These are phyloP conservation scores for Conistra vaccinii DNA, from an alignment of 2,888 invertebrate genomes.

Conservation along the genomic window DNA sequence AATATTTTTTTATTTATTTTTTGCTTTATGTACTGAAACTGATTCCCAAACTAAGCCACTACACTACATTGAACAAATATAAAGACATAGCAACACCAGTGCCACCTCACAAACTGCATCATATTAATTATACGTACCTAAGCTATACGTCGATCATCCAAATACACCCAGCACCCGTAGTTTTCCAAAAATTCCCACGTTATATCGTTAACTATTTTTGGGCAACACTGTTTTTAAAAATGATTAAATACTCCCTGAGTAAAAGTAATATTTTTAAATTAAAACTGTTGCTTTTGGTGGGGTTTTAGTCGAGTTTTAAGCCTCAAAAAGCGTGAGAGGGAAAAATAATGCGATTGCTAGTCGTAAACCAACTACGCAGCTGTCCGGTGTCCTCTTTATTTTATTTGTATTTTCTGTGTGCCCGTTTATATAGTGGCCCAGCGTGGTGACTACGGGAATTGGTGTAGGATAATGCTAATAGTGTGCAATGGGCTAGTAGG, in stretches of 20 bases:
- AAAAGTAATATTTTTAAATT: conserved; percentile 48
- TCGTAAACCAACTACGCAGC: conserved; percentile 54
- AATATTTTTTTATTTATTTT: no score
- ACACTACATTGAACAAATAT: no score
- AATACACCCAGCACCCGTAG: not conserved
- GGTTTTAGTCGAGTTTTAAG: conserved; percentile 34
- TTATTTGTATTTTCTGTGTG: conserved; percentile 45
- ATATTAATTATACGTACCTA: not conserved
- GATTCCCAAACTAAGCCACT: no score
- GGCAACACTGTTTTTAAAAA: conserved; percentile 20
- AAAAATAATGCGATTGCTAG: conserved; percentile 44
- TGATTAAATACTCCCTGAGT: conserved; percentile 16
- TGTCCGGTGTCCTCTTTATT: conserved; percentile 49
- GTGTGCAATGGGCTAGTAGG: no score
- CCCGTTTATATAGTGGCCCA: conserved; percentile 19
- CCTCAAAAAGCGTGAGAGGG: conserved; percentile 34
- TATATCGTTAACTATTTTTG: not conserved
- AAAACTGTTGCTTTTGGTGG: conserved; percentile 42
- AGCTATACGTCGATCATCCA: not conserved
- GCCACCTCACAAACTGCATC: not conserved
- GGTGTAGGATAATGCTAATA: conserved; percentile 2
- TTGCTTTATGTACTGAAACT: no score
- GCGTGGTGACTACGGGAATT: conserved; percentile 6
- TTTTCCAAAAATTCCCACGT: not conserved
- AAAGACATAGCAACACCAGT: no score